Conservation (phyloP, 2,113 vertebrate genomes). For the Cromileptes altivelis region DNA sequence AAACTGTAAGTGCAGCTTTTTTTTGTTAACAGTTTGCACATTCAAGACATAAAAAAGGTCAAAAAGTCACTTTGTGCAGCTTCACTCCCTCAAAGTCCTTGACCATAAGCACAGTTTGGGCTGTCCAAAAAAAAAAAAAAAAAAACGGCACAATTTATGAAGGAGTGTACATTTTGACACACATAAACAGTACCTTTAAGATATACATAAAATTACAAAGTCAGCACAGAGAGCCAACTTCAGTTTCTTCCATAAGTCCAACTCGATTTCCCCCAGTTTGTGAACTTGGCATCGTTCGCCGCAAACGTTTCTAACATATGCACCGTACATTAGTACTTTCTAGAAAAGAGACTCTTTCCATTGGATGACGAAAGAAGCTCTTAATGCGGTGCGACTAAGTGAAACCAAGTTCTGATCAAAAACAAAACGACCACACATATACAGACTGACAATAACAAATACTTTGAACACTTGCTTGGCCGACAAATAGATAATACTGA, state of each 20-base stretch:
- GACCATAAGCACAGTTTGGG: constrained; percentile 67
- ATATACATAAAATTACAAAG: constrained; percentile 74
- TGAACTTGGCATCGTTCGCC: constrained; percentile 61
- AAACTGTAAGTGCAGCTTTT: constrained; percentile 68
- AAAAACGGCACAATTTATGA: constrained; percentile 56
- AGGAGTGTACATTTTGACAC: constrained; percentile 74
- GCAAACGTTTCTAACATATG: constrained; percentile 73
- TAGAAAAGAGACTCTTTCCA: constrained; percentile 68
- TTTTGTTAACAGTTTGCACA: constrained; percentile 61
- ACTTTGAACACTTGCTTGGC: constrained; percentile 68
- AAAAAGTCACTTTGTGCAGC: constrained; percentile 68
- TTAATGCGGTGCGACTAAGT: constrained; percentile 52
- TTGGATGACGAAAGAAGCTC: constrained; percentile 65
- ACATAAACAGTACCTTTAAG: constrained; percentile 78
- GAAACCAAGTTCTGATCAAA: constrained; percentile 61
- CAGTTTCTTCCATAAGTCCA: constrained; percentile 60
- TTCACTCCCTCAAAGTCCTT: constrained; percentile 63
- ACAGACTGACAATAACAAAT: constrained; percentile 64
- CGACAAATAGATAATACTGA: constrained; percentile 81
- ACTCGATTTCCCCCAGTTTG: constrained; percentile 61
- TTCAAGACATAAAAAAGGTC: constrained; percentile 61
- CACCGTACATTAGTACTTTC: constrained; percentile 62
- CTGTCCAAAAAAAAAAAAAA: constrained; percentile 51
- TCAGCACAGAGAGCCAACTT: constrained; percentile 62
- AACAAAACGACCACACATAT: constrained; percentile 61